A percentile compares a stretch with the other conserved stretches of the same genome.
These are phyloP conservation scores for Holacanthus passer DNA, from an alignment of 2,113 vertebrate genomes.

Conservation along the genomic window DNA sequence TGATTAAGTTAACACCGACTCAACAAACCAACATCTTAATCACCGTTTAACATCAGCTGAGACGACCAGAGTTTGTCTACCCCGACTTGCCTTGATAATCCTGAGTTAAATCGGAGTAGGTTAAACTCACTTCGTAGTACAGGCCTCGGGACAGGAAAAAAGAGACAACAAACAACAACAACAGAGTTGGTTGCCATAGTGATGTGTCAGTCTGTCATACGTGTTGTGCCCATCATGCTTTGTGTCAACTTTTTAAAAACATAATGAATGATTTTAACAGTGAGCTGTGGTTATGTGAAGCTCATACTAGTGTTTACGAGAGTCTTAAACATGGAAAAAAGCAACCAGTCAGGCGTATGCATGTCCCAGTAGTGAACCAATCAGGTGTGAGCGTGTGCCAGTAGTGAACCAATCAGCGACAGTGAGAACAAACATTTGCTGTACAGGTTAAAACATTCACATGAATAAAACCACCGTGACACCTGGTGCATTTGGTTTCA, in stretches of 20 bases:
- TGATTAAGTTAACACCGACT: too few relatives aligned
- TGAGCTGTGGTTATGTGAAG: background rate
- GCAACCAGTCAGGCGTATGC: constrained; percentile 1
- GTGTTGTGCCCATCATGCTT: background rate
- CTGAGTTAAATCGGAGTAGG: too few relatives aligned
- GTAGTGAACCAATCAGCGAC: constrained; percentile 11
- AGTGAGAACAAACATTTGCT: constrained; percentile 34
- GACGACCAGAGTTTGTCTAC: too few relatives aligned
- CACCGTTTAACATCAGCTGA: too few relatives aligned
- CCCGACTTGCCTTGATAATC: too few relatives aligned
- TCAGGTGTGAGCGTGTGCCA: background rate
- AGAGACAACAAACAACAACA: background rate
- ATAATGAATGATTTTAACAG: background rate
- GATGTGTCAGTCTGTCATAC: background rate
- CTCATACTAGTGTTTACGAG: background rate
- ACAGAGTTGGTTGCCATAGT: background rate
- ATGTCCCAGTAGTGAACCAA: background rate
- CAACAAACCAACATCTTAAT: too few relatives aligned
- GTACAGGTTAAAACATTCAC: constrained; percentile 19
- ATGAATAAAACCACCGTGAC: background rate
- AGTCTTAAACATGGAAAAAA: background rate
- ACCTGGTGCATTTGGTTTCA: background rate
- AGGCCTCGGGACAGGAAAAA: constrained; percentile 10
- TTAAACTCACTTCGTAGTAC: too few relatives aligned
- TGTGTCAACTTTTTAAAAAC: background rate